Percentiles rank a stretch among this genome's conserved stretches.
Conservation (phyloP, 2,888 invertebrate species). For the Metopia argyrocephala region DNA sequence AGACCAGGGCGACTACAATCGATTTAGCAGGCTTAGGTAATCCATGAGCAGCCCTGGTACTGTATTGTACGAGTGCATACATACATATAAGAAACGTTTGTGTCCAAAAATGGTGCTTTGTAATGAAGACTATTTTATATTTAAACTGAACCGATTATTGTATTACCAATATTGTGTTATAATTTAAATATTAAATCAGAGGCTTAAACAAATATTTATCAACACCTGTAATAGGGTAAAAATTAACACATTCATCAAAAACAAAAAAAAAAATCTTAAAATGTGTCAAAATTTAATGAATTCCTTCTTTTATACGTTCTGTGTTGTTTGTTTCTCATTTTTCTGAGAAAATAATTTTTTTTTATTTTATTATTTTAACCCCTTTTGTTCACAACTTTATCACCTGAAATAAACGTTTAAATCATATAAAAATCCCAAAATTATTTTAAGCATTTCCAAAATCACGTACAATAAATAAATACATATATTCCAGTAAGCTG, state of each 20-base stretch:
- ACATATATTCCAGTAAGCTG: too few species aligned
- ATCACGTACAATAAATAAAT: slow-evolving; percentile 34
- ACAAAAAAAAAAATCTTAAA: not conserved
- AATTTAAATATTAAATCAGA: too few species aligned
- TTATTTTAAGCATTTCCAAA: slow-evolving; percentile 23
- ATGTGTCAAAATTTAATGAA: slow-evolving; percentile 43
- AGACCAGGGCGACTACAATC: too few species aligned
- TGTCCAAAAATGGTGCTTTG: too few species aligned
- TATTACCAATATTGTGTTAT: too few species aligned
- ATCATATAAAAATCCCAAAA: slow-evolving; percentile 44
- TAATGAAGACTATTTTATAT: too few species aligned
- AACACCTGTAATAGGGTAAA: not conserved
- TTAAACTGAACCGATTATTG: too few species aligned
- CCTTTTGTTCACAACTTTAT: slow-evolving; percentile 20
- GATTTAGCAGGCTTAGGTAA: too few species aligned
- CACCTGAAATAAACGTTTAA: slow-evolving; percentile 39
- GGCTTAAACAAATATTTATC: too few species aligned
- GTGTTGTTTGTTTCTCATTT: not conserved
- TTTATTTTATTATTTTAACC: not conserved
- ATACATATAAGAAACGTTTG: too few species aligned
- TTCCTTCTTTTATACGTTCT: slow-evolving; percentile 7
- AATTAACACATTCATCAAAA: not conserved
- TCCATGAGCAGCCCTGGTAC: too few species aligned
- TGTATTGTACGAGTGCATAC: too few species aligned
- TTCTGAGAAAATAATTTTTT: slow-evolving; percentile 33